Evolutionary conservation across 2,888 invertebrate species (phyloP), one percentile per base, ranked within the genome.

Genomic region (Poecilus cupreus): DNA sequence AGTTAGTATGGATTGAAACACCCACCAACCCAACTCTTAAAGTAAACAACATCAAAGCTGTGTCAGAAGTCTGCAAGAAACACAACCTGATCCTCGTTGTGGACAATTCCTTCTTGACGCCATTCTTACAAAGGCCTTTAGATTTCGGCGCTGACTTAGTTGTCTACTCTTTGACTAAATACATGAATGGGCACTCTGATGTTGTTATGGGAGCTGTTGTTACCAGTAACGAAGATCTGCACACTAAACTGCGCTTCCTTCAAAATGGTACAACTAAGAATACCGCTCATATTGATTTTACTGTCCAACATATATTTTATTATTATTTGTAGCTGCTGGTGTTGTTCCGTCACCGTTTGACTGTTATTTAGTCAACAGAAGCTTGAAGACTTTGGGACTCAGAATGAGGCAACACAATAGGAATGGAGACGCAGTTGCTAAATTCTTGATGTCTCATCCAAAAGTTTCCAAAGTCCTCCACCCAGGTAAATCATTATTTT

Each of bases 131-230:
- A 94, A 92, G 94, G 82, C 99, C 99, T 0, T 89, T 99, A 78
- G 93, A 94, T 22, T 91, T 98, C 39, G 99, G 98, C 0, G 98
- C 97, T 0, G 98, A 99, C 88, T 90, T 98, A 78, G 95, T 94
- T 1, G 90, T 96, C 85, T 98, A 99, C 89, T 99, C 99, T 0
- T 87, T 98, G 78, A 98, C 98, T 0, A 99, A 99, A 89, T 99
- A 98, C 88, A 96, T 99, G 94, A 99, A 99, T 89, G 99, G 99
- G 0, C 99, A 99, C 89, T 94, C 97, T 0, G 99, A 99, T 90
- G 96, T 98, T 18, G 94, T 99, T 4, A 99, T 99, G 99, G 99
- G 99, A 1, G 95, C 96, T 13, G 93, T 94, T 5, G 90, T 96
- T 39, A 92, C 95, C 2, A 96, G 94, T 85, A 91, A 93, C 85